phyloP scores from a whole-genome alignment of 2,113 vertebrate species.

The Mystacornis crossleyi region DNA sequence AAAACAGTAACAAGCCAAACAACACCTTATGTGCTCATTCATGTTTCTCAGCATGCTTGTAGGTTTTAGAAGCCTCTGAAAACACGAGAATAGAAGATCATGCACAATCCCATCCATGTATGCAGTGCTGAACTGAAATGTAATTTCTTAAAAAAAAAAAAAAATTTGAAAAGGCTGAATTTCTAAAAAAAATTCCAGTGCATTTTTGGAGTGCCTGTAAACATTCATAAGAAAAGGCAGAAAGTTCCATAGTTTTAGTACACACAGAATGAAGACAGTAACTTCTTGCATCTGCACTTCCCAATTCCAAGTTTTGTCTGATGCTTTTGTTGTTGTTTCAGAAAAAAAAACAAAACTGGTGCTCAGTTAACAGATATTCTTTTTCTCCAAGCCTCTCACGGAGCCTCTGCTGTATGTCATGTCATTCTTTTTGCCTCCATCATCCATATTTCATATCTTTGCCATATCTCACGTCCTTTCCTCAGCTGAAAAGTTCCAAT shows the following conservation, averaged over 20 bases:
- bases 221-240: neutral
- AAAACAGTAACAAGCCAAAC: neutral
- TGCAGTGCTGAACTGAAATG: neutral
- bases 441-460: neutral
- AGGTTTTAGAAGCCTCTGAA: neutral
- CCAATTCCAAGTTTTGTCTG: neutral
- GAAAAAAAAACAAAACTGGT: neutral
- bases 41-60: neutral
- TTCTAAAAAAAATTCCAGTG: neutral
- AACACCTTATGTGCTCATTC: neutral
- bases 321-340: neutral
- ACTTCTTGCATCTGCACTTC: neutral
- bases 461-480: neutral
- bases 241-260: neutral
- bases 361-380: neutral
- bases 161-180: neutral
- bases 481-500: neutral
- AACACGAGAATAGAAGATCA: neutral
- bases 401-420: neutral
- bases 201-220: neutral
- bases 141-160: neutral
- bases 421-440: accelerated
- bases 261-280: neutral
- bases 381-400: neutral
- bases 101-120: neutral